Evolutionary conservation across 2,888 invertebrate genomes (phyloP).

Genomic region (Macroteleia sp.): DNA sequence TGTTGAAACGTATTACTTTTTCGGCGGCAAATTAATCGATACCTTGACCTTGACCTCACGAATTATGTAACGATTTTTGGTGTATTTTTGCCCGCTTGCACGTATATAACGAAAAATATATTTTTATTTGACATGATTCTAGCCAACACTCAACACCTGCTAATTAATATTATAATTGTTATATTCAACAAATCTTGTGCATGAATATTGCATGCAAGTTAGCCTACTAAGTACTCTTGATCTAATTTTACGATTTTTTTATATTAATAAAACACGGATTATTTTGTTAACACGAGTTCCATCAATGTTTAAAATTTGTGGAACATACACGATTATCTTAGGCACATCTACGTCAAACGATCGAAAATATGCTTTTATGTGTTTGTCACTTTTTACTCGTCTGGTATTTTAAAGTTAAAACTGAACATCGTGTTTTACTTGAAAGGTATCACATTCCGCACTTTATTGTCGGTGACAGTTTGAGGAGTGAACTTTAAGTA

Average conservation of each 20-base stretch:
- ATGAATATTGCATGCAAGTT: no score
- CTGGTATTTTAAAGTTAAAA: constrained; percentile 21
- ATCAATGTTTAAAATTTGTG: background rate
- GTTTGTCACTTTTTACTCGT: constrained; percentile 20
- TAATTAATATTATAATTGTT: no score
- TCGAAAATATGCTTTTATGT: constrained; percentile 16
- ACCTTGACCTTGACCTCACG: constrained; percentile 52
- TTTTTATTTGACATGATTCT: no score
- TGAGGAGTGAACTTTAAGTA: constrained; percentile 35
- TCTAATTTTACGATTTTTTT: no score
- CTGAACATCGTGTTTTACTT: constrained; percentile 36
- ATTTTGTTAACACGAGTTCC: no score
- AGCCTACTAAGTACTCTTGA: no score
- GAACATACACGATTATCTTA: background rate
- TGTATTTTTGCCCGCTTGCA: constrained; percentile 47
- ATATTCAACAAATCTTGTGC: no score
- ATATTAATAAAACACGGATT: no score
- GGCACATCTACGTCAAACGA: no score
- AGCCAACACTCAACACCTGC: no score
- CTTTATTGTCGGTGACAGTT: constrained; percentile 38
- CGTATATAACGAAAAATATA: background rate
- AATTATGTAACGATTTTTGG: constrained; percentile 56
- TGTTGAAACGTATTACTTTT: constrained; percentile 37
- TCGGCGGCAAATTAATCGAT: constrained; percentile 57
- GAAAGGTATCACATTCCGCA: constrained; percentile 27